Conservation (phyloP, 2,797 vertebrate genomes). For the Knipowitschia caucasica region DNA sequence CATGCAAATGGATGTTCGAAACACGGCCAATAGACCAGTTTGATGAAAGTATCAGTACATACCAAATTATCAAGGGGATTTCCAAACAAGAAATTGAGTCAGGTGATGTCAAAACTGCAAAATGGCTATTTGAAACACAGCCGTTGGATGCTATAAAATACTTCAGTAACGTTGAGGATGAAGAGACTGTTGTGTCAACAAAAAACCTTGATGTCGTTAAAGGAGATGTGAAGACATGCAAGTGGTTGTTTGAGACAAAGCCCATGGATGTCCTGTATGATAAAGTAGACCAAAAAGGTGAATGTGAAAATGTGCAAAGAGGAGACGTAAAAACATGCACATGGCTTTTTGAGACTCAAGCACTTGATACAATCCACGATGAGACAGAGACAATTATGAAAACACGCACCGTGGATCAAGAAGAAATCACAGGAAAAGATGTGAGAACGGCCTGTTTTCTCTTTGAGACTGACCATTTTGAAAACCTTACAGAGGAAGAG, state of each 20-base stretch:
- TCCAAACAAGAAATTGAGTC: conserved; percentile 88
- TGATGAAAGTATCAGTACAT: conserved; percentile 83
- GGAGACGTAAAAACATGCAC: conserved; percentile 90
- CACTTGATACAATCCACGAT: conserved; percentile 82
- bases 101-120: conserved; percentile 90
- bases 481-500: conserved; percentile 79
- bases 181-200: conserved; percentile 62
- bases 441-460: conserved; percentile 83
- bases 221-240: conserved; percentile 89
- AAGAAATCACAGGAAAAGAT: conserved; percentile 86
- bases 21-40: conserved; percentile 90
- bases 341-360: conserved; percentile 90
- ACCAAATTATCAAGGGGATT: conserved; percentile 90
- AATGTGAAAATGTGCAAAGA: conserved; percentile 74
- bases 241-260: conserved; percentile 93
- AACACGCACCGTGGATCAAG: conserved; percentile 78
- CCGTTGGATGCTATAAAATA: conserved; percentile 90
- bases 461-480: conserved; percentile 89
- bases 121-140: conserved; percentile 96
- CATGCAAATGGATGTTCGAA: conserved; percentile 94
- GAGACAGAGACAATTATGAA: conserved; percentile 76
- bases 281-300: conserved; percentile 66
- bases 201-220: conserved; percentile 74
- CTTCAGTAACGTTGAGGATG: conserved; percentile 83
- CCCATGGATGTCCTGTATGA: conserved; percentile 87